Evolutionary conservation across 2,113 vertebrate species (phyloP).

Genomic region (Aptenodytes patagonicus): DNA sequence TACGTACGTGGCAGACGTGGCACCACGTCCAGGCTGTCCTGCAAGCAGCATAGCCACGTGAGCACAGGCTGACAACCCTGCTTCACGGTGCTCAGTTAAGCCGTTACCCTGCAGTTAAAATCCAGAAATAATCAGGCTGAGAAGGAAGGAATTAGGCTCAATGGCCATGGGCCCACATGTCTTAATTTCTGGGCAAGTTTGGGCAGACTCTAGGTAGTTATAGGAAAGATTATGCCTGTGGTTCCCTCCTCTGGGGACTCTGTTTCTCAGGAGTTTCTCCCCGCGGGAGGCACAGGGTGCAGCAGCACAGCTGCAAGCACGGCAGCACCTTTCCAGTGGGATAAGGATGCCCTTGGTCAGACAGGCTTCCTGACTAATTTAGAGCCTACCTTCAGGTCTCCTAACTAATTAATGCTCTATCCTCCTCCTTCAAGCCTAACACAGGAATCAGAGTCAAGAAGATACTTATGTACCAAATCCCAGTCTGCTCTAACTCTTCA

Average conservation of each 20-base stretch:
- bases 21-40: background rate
- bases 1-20: background rate
- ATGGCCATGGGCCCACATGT: background rate
- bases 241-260: background rate
- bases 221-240: background rate
- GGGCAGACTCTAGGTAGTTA: background rate
- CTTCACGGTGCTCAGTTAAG: background rate
- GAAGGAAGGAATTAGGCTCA: background rate
- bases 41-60: background rate
- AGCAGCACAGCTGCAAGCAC: background rate
- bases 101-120: background rate
- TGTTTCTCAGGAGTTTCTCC: constrained; percentile 2
- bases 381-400: background rate
- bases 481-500: background rate
- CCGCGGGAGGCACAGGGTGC: rapidly evolving
- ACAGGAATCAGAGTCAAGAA: background rate
- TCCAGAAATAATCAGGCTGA: background rate
- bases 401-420: background rate
- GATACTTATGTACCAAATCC: background rate
- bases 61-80: background rate
- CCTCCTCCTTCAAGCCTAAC: background rate
- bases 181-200: background rate
- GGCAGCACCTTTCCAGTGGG: background rate
- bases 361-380: background rate
- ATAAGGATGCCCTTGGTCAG: background rate